Base-by-base conservation (phyloP, 1,140 invertebrate genomes). In the Coptotermes formosanus region DNA sequence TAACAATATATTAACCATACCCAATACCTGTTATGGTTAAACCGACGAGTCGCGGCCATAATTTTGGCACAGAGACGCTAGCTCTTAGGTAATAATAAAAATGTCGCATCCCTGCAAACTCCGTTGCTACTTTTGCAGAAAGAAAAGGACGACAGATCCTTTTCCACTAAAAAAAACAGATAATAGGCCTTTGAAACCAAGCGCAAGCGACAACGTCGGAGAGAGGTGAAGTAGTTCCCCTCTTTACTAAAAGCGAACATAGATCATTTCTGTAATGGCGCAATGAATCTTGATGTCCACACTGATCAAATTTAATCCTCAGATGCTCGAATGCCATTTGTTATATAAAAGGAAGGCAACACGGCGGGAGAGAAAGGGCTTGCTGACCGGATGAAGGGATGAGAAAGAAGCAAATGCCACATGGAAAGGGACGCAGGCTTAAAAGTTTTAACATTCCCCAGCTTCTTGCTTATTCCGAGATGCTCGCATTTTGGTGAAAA, bases 221-320 rank as follows among this genome's bases (percentile, higher is more conserved):
- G 32, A 59, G 64, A 48, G 64, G 85, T 85, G 85, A 85, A 87
- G 87, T 87, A 89, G 87, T 87, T 88, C 87, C 87, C 89, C 88
- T 90, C 90, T 75, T n/a, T 75, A 75, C 64, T 90, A 90, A 91
- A 91, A 91, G 90, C 88, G 89, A 87, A 89, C 89, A 87, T 90
- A 90, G 88, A 90, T 90, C 90, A 90, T 90, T 88, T 88, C 87
- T 87, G 88, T 90, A 91, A 91, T 91, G 90, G 90, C 89, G 89
- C 90, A 90, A 91, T 91, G 90, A 90, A 91, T 91, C 90, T 91
- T 88, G 89, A 90, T 90, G 90, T 90, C 90, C 90, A 88, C 89
- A 89, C 89, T 90, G 90, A 91, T 91, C 90, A 91, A 91, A 91
- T 91, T 91, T 90, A 91, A 91, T 90, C 89, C 90, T 89, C 88